Evolutionary conservation across 2,113 vertebrate genomes (phyloP).

Genomic region (Archocentrus centrarchus): DNA sequence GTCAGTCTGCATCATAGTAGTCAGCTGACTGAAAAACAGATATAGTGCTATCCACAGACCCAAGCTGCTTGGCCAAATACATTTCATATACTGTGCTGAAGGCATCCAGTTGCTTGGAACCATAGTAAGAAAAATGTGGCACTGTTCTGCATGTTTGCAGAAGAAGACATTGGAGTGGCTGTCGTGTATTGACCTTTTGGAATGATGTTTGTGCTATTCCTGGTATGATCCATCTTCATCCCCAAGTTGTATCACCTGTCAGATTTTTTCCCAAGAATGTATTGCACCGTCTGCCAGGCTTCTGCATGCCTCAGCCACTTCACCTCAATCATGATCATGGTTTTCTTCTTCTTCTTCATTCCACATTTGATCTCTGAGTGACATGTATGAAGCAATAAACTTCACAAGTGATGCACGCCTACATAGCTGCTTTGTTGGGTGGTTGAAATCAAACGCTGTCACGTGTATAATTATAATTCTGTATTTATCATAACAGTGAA

Average conservation of each 20-base stretch:
- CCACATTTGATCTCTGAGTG: background rate
- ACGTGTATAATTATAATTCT: background rate
- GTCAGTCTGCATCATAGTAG: background rate
- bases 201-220: conserved; percentile 47
- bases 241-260: conserved; percentile 35
- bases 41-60: background rate
- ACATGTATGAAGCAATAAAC: background rate
- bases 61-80: background rate
- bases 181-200: conserved; percentile 4
- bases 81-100: background rate
- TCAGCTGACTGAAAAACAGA: background rate
- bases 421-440: background rate
- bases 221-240: conserved; percentile 50
- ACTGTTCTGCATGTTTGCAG: conserved; percentile 30
- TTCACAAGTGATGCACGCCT: conserved; percentile 10
- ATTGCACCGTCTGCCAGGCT: conserved; percentile 25
- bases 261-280: conserved; percentile 43
- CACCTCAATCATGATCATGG: conserved; percentile 28
- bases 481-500: background rate
- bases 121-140: conserved; percentile 43
- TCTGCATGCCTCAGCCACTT: conserved; percentile 15
- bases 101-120: background rate
- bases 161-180: conserved; percentile 12
- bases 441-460: background rate
- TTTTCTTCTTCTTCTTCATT: background rate